Conservation (phyloP, 1,140 invertebrate species). For the Tetramorium parvispinum region DNA sequence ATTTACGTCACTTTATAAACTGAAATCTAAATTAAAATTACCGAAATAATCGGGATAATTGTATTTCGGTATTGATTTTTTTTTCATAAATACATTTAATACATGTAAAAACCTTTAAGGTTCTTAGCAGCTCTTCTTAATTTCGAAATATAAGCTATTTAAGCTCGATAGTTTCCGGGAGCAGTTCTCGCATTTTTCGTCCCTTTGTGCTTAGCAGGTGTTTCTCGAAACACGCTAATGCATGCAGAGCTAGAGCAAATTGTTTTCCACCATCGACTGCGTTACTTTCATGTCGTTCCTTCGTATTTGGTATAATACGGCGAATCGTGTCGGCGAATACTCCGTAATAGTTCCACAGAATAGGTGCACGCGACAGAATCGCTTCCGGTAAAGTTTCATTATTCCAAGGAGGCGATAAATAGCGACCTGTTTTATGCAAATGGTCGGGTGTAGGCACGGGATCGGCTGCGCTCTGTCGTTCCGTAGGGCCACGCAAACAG, state of each 20-base stretch:
- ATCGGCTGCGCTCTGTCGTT: constrained; percentile 35
- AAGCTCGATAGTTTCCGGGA: background rate
- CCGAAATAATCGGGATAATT: background rate
- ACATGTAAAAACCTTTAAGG: background rate
- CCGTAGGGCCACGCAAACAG: constrained; percentile 29
- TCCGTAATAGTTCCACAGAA: constrained; percentile 45
- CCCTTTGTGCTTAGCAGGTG: background rate
- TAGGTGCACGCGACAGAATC: constrained; percentile 43
- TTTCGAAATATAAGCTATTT: background rate
- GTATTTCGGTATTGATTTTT: background rate
- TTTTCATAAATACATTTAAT: background rate
- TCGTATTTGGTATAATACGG: background rate
- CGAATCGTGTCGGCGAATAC: constrained; percentile 14
- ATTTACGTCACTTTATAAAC: background rate
- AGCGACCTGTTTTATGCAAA: constrained; percentile 73
- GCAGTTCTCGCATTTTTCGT: background rate
- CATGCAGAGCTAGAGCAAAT: constrained; percentile 1
- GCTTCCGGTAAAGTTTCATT: constrained; percentile 56
- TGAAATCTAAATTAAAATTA: background rate
- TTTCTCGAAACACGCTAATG: constrained; percentile 39
- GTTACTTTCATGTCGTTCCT: constrained; percentile 31
- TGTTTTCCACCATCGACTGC: constrained; percentile 16
- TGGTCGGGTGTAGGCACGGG: constrained; percentile 57
- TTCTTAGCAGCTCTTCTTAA: background rate
- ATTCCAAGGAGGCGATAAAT: constrained; percentile 63